Conservation (phyloP, 2,797 vertebrate species). For the Girardinus metallicus region DNA sequence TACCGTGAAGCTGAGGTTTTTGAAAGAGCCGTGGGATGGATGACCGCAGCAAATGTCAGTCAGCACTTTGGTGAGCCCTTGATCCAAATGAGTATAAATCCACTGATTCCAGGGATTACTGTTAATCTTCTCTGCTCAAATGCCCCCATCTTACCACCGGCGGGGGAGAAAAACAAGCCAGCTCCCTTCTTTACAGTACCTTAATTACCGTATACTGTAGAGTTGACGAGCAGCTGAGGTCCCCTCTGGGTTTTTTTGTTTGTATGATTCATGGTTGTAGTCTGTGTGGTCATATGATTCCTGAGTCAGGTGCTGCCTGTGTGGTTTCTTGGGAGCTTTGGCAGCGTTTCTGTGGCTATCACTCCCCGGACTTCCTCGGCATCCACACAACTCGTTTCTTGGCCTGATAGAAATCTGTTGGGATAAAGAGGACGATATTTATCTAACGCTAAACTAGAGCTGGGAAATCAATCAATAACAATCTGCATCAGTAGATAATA, state of each 20-base stretch:
- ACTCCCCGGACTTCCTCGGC: slow-evolving; percentile 82
- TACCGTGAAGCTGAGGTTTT: slow-evolving; percentile 7
- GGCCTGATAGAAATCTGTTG: slow-evolving; percentile 90
- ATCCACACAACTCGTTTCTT: slow-evolving; percentile 82
- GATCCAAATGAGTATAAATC: slow-evolving; percentile 64
- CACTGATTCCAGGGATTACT: slow-evolving; percentile 62
- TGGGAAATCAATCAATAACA: too few relatives aligned
- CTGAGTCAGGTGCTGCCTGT: slow-evolving; percentile 52
- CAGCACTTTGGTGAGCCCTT: slow-evolving; percentile 39
- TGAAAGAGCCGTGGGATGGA: slow-evolving; percentile 45
- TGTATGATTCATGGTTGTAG: slow-evolving; percentile 26
- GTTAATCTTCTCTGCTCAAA: slow-evolving; percentile 63
- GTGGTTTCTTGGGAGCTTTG: slow-evolving; percentile 29
- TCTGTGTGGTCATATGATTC: slow-evolving; percentile 44
- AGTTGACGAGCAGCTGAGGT: slow-evolving; percentile 39
- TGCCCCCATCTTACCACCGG: slow-evolving; percentile 43
- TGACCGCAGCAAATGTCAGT: slow-evolving; percentile 54
- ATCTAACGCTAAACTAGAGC: neutral
- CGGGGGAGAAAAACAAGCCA: slow-evolving; percentile 10
- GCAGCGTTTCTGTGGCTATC: slow-evolving; percentile 50
- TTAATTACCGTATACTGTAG: slow-evolving; percentile 48
- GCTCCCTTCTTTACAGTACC: slow-evolving; percentile 48
- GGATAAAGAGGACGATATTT: slow-evolving; percentile 39
- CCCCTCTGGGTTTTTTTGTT: slow-evolving; percentile 24
- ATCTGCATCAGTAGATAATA: too few relatives aligned